A percentile compares a stretch with the other conserved stretches of the same genome.
These are phyloP conservation scores for Corythaeola cristata DNA, from an alignment of 2,113 vertebrate genomes.

Conservation along the genomic window DNA sequence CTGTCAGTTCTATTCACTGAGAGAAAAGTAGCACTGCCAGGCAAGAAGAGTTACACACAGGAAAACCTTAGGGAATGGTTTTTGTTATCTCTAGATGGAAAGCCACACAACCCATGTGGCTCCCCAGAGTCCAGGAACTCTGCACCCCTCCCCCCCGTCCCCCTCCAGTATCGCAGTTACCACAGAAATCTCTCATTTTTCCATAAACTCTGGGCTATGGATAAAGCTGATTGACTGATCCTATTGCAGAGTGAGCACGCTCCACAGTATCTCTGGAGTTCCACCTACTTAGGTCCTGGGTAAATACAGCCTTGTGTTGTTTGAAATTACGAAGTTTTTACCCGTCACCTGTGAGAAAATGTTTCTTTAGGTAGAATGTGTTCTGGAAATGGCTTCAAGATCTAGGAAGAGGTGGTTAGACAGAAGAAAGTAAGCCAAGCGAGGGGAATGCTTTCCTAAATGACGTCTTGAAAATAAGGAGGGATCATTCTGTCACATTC, in stretches of 20 bases:
- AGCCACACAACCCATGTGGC: rapidly evolving
- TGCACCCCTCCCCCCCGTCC: no score
- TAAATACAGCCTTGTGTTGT: background rate
- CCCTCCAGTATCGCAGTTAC: background rate
- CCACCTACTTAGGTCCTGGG: background rate
- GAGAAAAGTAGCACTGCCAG: background rate
- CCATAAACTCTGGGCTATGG: rapidly evolving
- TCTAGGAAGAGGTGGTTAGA: background rate
- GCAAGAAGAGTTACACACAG: background rate
- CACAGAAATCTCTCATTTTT: background rate
- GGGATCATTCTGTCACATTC: background rate
- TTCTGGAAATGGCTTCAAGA: background rate
- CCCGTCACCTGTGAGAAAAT: background rate
- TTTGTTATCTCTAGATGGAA: background rate
- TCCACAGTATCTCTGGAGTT: background rate
- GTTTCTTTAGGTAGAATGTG: background rate
- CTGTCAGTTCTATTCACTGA: background rate
- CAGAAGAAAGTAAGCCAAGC: background rate
- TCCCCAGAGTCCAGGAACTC: background rate
- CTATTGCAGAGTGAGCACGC: background rate
- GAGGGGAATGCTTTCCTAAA: background rate
- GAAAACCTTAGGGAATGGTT: background rate
- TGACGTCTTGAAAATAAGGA: background rate
- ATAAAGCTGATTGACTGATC: background rate
- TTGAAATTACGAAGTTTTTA: background rate